These are phyloP conservation scores for Mormoops blainvillei DNA, from an alignment of 2,113 vertebrate species.

Conservation along the genomic window DNA sequence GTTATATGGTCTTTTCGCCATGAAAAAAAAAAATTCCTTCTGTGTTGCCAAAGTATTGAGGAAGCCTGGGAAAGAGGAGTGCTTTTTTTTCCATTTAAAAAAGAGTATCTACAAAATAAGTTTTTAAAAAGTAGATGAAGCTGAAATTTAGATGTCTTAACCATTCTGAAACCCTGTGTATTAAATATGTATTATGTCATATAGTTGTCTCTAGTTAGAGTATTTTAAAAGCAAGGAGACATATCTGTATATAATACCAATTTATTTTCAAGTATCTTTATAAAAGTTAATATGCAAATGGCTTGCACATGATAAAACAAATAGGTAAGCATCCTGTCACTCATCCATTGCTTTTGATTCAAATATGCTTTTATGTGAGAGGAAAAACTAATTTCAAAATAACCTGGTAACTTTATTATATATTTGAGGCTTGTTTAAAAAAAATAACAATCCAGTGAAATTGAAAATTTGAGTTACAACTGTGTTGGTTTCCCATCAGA, in stretches of 20 bases:
- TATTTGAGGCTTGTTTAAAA: neutral
- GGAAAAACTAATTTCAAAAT: neutral
- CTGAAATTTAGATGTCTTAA: neutral
- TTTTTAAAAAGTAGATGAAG: constrained; percentile 1
- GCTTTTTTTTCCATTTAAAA: constrained; percentile 18
- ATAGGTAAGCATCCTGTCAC: neutral
- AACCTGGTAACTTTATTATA: neutral
- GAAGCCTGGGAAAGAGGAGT: neutral
- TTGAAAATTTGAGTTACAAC: constrained; percentile 12
- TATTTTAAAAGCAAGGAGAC: neutral
- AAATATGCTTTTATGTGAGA: neutral
- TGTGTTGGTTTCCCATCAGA: neutral
- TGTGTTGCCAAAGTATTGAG: constrained; percentile 44
- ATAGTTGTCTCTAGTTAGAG: neutral
- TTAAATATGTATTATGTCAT: neutral
- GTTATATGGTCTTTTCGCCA: constrained; percentile 61
- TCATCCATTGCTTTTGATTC: neutral
- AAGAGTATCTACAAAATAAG: neutral
- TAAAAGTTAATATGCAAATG: neutral
- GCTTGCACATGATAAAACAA: neutral
- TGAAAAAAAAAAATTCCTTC: constrained; percentile 59
- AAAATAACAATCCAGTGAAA: neutral
- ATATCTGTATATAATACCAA: neutral
- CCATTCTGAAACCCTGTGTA: neutral
- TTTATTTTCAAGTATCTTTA: neutral